Evolutionary conservation across 2,888 invertebrate genomes (phyloP).

Genomic region (Caenorhabditis sp.): DNA sequence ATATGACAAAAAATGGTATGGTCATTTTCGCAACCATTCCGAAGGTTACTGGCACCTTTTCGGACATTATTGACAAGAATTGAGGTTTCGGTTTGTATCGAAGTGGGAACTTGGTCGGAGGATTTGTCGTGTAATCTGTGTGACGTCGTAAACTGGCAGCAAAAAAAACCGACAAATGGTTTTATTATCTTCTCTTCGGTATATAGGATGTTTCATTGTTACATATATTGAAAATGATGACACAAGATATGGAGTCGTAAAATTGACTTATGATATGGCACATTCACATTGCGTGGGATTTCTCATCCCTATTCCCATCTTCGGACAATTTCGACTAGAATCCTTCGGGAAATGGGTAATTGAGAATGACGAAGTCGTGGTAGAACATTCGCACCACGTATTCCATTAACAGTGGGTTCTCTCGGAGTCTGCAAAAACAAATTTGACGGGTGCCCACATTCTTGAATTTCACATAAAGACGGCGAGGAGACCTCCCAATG

Average conservation of each 20-base stretch:
- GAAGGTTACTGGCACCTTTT: slow-evolving; percentile 2
- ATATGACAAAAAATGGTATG: slow-evolving; percentile 18
- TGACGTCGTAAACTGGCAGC: slow-evolving; percentile 23
- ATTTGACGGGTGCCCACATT: slow-evolving; percentile 33
- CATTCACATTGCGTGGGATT: background rate
- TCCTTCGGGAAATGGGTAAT: slow-evolving; percentile 74
- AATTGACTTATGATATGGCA: background rate
- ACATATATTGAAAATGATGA: slow-evolving; percentile 21
- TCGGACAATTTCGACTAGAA: slow-evolving; percentile 44
- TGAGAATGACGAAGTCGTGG: slow-evolving; percentile 76
- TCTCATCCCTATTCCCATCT: background rate
- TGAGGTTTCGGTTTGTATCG: slow-evolving; percentile 24
- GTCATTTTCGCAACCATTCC: slow-evolving; percentile 27
- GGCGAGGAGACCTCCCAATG: slow-evolving; percentile 32
- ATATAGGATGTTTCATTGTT: slow-evolving; percentile 5
- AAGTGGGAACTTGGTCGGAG: slow-evolving; percentile 14
- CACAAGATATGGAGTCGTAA: slow-evolving; percentile 9
- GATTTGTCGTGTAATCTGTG: slow-evolving; percentile 46
- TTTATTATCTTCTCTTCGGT: slow-evolving; percentile 5
- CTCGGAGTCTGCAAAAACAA: slow-evolving; percentile 70
- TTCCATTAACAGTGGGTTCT: slow-evolving; percentile 80
- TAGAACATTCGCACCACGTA: slow-evolving; percentile 80
- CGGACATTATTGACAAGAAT: slow-evolving; percentile 43
- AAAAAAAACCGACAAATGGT: slow-evolving; percentile 19
- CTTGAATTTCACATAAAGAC: slow-evolving; percentile 62